Evolutionary conservation across 2,797 vertebrate species (phyloP), one percentile per base, ranked within the genome.

Genomic region (Sebastes taczanowskii): DNA sequence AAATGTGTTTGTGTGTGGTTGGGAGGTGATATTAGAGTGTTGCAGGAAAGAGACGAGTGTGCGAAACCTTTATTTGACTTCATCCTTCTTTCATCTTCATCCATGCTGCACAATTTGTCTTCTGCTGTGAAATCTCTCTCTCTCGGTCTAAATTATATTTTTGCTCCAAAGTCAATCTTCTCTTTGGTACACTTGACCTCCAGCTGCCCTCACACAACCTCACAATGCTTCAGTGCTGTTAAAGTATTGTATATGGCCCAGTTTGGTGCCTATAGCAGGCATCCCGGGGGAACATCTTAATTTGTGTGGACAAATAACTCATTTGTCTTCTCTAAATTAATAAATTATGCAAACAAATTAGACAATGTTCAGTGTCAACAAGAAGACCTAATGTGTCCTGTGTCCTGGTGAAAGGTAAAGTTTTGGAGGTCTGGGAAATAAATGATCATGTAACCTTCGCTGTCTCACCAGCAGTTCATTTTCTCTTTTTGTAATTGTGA

Each of bases 61-160:
- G 64, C 34, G 74, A 61, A 66, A 46, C 71, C 67, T 76, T 80
- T 53, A 77, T 65, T 69, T 73, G 68, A 74, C 74, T 66, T 77
- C 61, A 71, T 77, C 70, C 55, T 18, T 70, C 73, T 62, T 63
- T 75, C 72, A 58, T 83, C 80, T 73, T 86, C 42, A 34, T 68
- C 71, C 8, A 1, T 3, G 25, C 53, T 23, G 8, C 23, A 35
- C 62, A 55, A 55, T 77, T 16, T 68, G 42, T 76, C 80, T 55
- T 55, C 9, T 23, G 18, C 34, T 52, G 27, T 32, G 18, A 59
- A 64, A 70, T 42, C 38, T 71, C 27, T 55, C 46, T 74, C 25
- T 53, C 58, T 56, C 23, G 11, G 49, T 38, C 59, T 62, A 62
- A 30, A 80, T 76, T 35, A 71, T 46, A 35, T 75, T 74, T 71